Evolutionary conservation across 2,888 invertebrate species (phyloP).

Genomic region (Nomada fucata): DNA sequence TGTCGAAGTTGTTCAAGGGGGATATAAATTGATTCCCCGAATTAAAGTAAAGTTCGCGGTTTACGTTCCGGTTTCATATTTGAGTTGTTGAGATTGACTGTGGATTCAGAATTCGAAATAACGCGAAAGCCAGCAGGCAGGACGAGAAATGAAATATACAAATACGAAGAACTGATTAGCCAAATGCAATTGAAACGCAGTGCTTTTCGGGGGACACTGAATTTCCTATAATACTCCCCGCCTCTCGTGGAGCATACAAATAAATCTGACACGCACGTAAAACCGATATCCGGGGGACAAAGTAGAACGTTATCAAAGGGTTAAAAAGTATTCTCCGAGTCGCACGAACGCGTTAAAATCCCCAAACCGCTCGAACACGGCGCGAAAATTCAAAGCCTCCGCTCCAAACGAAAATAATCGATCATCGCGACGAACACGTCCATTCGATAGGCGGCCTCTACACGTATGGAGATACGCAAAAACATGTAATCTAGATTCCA

Average conservation of each 20-base stretch:
- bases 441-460: neutral
- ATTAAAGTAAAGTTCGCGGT: no score
- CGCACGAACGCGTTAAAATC: neutral
- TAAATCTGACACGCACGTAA: no score
- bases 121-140: neutral
- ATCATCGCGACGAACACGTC: neutral
- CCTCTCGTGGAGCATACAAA: no score
- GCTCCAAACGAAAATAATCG: neutral
- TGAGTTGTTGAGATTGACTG: neutral
- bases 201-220: neutral
- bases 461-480: neutral
- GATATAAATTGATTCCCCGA: neutral
- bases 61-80: neutral
- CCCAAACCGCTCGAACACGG: neutral
- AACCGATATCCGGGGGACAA: no score
- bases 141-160: no score
- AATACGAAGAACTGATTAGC: no score
- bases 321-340: conserved; percentile 1
- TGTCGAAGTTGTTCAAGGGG: no score
- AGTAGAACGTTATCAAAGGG: neutral
- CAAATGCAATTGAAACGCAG: neutral
- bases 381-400: neutral
- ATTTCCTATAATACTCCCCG: no score
- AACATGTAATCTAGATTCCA: neutral
- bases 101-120: neutral